Evolutionary conservation across 1,140 invertebrate species (phyloP).

Genomic region (Metopolophium dirhodum): DNA sequence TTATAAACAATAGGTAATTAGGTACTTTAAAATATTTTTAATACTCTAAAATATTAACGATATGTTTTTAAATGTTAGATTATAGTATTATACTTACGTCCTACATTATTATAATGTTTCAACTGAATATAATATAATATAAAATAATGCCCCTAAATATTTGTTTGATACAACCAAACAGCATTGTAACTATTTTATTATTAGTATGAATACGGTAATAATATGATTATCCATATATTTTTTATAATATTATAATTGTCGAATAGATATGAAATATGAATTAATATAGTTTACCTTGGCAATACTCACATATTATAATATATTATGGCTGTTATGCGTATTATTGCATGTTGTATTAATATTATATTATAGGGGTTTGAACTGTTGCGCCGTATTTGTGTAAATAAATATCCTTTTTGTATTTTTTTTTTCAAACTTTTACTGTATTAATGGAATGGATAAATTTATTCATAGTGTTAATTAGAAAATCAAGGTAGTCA

Average conservation of each 20-base stretch:
- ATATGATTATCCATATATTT: neutral
- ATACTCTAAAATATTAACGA: neutral
- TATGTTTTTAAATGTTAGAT: neutral
- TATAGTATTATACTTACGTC: too few relatives aligned
- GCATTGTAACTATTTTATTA: neutral
- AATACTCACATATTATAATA: neutral
- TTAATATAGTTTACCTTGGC: neutral
- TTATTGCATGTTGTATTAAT: neutral
- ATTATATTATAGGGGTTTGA: neutral
- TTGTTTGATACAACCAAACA: slow-evolving; percentile 36
- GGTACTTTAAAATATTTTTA: too few relatives aligned
- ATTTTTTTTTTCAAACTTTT: neutral
- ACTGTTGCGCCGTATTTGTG: neutral
- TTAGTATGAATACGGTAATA: neutral
- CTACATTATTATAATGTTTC: neutral
- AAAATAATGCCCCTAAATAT: slow-evolving; percentile 11
- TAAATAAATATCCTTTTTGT: neutral
- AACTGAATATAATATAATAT: neutral
- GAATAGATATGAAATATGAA: neutral
- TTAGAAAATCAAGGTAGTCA: neutral
- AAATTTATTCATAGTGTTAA: too few relatives aligned
- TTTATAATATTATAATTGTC: neutral
- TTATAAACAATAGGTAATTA: neutral
- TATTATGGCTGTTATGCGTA: too few relatives aligned
- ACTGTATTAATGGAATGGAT: too few relatives aligned